These are phyloP conservation scores for Notoglanidium macrostoma DNA, from an alignment of 2,797 vertebrate species.

Conservation along the genomic window DNA sequence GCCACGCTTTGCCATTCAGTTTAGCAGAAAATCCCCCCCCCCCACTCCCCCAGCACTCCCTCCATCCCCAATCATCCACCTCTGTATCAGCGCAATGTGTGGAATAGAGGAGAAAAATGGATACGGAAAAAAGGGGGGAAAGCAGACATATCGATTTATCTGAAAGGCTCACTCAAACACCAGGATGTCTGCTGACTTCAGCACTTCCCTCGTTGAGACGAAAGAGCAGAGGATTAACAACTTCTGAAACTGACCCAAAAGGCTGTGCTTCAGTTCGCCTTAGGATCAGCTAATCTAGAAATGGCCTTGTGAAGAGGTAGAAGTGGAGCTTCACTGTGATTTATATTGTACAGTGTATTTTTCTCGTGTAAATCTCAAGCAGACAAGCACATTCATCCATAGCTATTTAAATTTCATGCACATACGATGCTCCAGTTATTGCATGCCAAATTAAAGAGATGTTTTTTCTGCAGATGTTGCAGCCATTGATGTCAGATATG, in stretches of 20 bases:
- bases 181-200: conserved; percentile 60
- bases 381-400: not conserved
- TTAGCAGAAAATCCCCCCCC: conserved; percentile 47
- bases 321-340: conserved; percentile 25
- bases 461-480: not conserved
- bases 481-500: not conserved
- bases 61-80: conserved; percentile 41
- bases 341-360: conserved; percentile 28
- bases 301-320: conserved; percentile 38
- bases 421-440: not conserved
- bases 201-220: conserved; percentile 58
- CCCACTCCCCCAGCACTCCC: not conserved
- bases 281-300: conserved; percentile 53
- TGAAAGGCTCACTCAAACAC: conserved; percentile 60
- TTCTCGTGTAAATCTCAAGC: conserved; percentile 2
- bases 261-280: conserved; percentile 48
- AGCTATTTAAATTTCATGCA: not conserved
- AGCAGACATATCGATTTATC: conserved; percentile 63
- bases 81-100: conserved; percentile 54
- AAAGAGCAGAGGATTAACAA: conserved; percentile 59
- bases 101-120: conserved; percentile 52
- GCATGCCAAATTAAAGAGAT: not conserved
- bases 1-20: conserved; percentile 58
- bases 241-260: conserved; percentile 60
- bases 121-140: conserved; percentile 50